These are phyloP conservation scores for Propithecus deckenii DNA, from an alignment of 2,797 vertebrate species.

Conservation along the genomic window DNA sequence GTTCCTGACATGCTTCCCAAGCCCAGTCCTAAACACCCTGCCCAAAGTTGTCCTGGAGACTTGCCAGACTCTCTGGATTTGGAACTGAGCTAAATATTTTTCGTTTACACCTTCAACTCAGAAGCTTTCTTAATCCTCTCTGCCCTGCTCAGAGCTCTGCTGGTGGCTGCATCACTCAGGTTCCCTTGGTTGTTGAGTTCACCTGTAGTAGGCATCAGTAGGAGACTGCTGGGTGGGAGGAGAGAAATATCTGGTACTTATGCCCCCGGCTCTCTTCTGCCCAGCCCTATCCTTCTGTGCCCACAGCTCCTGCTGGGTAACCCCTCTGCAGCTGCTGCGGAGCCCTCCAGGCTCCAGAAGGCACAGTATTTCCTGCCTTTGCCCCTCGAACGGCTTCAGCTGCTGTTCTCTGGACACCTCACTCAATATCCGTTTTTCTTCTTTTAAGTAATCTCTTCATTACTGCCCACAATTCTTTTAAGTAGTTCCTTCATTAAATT, in stretches of 20 bases:
- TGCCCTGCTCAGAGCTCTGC: too few species aligned
- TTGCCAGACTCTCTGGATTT: not conserved
- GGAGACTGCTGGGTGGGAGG: not conserved
- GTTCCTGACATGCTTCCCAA: not conserved
- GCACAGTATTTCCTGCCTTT: fast-evolving
- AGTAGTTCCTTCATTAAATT: not conserved
- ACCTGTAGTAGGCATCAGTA: not conserved
- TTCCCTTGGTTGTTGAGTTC: not conserved
- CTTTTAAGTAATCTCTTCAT: not conserved
- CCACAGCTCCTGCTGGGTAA: fast-evolving
- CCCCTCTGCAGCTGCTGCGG: not conserved
- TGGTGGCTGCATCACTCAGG: too few species aligned
- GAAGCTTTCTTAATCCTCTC: not conserved
- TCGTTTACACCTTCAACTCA: not conserved
- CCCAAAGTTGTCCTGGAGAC: not conserved
- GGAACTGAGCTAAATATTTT: not conserved
- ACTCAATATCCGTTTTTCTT: not conserved
- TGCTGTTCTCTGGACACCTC: not conserved
- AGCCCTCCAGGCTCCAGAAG: not conserved
- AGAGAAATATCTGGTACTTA: fast-evolving
- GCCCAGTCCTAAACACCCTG: not conserved
- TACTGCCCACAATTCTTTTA: not conserved
- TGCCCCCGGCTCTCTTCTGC: not conserved
- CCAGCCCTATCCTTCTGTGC: not conserved
- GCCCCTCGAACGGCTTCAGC: not conserved